Evolutionary conservation across 1,140 invertebrate genomes (phyloP).

Genomic region (Sycobia sp.): DNA sequence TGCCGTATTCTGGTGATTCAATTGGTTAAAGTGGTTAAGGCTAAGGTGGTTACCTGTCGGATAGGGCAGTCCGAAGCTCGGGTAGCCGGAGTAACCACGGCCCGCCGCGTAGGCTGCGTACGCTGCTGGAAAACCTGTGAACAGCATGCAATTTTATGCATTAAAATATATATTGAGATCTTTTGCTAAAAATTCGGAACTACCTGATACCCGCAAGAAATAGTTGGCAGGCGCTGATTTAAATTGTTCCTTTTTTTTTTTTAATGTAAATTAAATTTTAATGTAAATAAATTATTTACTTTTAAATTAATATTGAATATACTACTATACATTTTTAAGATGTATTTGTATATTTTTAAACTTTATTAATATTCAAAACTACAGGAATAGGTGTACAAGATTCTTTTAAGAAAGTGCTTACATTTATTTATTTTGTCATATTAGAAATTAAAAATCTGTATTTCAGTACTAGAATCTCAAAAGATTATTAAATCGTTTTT

Average conservation of each 20-base stretch:
- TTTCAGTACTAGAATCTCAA: too few species aligned
- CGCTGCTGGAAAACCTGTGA: slow-evolving; percentile 88
- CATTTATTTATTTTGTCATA: too few species aligned
- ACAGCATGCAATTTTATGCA: slow-evolving; percentile 29
- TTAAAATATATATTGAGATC: slow-evolving; percentile 27
- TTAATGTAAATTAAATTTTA: background rate
- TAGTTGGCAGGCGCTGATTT: too few species aligned
- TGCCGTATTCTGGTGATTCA: slow-evolving; percentile 57
- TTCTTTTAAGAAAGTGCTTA: too few species aligned
- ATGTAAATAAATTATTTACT: too few species aligned
- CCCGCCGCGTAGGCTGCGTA: slow-evolving; percentile 92
- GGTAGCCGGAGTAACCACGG: slow-evolving; percentile 92
- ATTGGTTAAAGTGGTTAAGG: slow-evolving; percentile 65
- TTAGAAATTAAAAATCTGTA: too few species aligned
- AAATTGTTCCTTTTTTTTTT: background rate
- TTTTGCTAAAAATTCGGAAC: background rate
- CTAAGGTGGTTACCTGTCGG: slow-evolving; percentile 88
- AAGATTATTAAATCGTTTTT: too few species aligned
- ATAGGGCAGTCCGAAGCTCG: slow-evolving; percentile 95
- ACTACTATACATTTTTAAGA: too few species aligned
- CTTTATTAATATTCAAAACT: too few species aligned
- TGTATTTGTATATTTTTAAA: too few species aligned
- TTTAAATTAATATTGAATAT: too few species aligned
- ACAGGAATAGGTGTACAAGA: too few species aligned
- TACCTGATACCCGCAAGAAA: background rate